Percentiles rank a stretch among this genome's conserved stretches.
Evolutionary conservation across 2,113 vertebrate genomes (phyloP).

Genomic region (Heterotilapia buettikoferi): DNA sequence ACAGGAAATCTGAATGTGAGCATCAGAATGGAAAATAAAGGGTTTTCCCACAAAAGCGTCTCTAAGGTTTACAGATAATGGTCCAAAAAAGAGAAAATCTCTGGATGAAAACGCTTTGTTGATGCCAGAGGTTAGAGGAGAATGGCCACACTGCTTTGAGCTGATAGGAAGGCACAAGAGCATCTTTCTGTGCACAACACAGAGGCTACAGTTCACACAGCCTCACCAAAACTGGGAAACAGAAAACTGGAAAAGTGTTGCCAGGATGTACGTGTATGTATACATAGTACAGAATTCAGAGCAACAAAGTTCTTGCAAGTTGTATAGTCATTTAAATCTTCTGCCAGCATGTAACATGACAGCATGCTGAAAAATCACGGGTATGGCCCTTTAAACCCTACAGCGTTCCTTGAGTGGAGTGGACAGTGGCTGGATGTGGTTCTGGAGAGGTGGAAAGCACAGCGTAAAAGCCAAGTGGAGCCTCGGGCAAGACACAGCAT

Average conservation of each 20-base stretch:
- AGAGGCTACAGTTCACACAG: neutral
- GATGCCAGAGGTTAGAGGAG: neutral
- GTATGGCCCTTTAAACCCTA: neutral
- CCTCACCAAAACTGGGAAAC: neutral
- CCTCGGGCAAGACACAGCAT: neutral
- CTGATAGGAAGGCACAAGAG: neutral
- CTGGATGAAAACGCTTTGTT: neutral
- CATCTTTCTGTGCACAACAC: neutral
- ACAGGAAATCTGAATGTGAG: neutral
- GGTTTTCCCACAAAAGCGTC: neutral
- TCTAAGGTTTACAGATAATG: neutral
- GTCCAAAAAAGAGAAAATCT: neutral
- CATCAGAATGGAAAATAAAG: neutral
- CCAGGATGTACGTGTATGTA: neutral
- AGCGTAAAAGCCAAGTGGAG: constrained; percentile 13
- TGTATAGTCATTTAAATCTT: neutral
- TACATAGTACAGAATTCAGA: neutral
- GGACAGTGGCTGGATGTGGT: constrained; percentile 28
- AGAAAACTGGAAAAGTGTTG: neutral
- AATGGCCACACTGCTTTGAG: neutral
- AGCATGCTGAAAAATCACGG: neutral
- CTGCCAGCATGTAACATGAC: neutral
- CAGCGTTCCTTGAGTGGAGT: neutral
- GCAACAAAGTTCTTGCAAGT: neutral
- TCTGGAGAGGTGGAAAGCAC: constrained; percentile 27